phyloP scores from a whole-genome alignment of 1,140 invertebrate genomes.

The Ladona fulva region DNA sequence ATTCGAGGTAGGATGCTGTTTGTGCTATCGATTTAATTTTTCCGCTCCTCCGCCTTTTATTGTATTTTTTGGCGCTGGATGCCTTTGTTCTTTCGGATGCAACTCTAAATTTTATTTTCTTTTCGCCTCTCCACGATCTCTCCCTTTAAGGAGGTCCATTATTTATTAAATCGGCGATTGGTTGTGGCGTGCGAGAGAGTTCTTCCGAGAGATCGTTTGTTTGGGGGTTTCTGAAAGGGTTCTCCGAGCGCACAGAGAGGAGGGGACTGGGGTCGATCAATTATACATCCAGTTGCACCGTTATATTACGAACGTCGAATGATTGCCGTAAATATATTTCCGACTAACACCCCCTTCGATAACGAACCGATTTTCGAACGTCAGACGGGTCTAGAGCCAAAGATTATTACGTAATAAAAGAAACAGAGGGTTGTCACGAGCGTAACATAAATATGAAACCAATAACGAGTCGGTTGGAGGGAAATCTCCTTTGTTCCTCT shows the following conservation, averaged over 20 bases:
- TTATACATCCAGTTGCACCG: not conserved
- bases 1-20: too few relatives aligned
- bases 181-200: too few relatives aligned
- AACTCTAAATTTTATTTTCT: too few relatives aligned
- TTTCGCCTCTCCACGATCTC: too few relatives aligned
- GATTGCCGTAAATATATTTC: not conserved
- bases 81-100: too few relatives aligned
- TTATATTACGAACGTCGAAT: not conserved
- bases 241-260: not conserved
- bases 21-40: too few relatives aligned
- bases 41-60: too few relatives aligned
- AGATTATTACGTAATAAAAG: not conserved
- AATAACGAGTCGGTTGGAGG: not conserved
- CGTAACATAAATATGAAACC: not conserved
- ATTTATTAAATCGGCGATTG: too few relatives aligned
- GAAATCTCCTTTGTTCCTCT: not conserved
- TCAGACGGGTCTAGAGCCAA: not conserved
- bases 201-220: too few relatives aligned
- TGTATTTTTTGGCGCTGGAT: too few relatives aligned
- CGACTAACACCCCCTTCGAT: not conserved
- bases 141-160: too few relatives aligned
- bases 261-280: not conserved
- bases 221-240: too few relatives aligned
- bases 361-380: conserved; percentile 4
- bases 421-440: not conserved